Base-by-base conservation (phyloP, 2,113 vertebrate species). In the Cephalopholis sonnerati region DNA sequence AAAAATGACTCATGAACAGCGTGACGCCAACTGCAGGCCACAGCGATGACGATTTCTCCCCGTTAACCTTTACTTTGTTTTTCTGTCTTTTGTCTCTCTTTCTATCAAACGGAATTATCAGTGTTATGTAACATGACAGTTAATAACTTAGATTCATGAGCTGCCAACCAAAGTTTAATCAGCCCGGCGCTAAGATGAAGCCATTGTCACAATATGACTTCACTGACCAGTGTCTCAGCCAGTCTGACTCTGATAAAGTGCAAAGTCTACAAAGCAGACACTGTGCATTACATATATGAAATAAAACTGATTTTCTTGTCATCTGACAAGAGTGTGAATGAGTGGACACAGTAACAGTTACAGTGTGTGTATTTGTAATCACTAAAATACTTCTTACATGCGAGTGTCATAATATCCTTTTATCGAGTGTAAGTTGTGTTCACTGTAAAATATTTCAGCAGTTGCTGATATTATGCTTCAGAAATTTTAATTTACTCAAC, bases 1-100 rank as follows among this genome's bases (percentile, higher is more conserved):
- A 1, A 29, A 54, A 77, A 68, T 81, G 48, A 86, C 18, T 73
- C 27, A 55, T 29, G 27, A 77, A 66, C 24, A 65, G 27, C 1
- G 0, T 54, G 72, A 71, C 1, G 0, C n/a, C 48, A 68, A n/a
- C 25, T 63, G n/a, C 22, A 29, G 57, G 15, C 18, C 55, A 69
- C 25, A 62, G 24, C 0, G 15, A 53, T 25, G 16, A 11, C 24
- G 0, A 27, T 51, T 39, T 53, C 41, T 59, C 12, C 1, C 1
- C 2, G 9, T 44, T 44, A 44, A 4, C 39, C 16, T 65, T 16
- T 3, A 13, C n/a, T 7, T 2, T 9, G 1, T 15, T 22, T 12
- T 27, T 4, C 7, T 59, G 1, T 53, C 55, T n/a, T 15, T 39
- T 20, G 12, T 46, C 13, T 62, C 15, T 59, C 6, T 41, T 22